Evolutionary conservation across 2,797 vertebrate genomes (phyloP), one percentile per base, ranked within the genome.

Genomic region (Leptoclinus maculatus): DNA sequence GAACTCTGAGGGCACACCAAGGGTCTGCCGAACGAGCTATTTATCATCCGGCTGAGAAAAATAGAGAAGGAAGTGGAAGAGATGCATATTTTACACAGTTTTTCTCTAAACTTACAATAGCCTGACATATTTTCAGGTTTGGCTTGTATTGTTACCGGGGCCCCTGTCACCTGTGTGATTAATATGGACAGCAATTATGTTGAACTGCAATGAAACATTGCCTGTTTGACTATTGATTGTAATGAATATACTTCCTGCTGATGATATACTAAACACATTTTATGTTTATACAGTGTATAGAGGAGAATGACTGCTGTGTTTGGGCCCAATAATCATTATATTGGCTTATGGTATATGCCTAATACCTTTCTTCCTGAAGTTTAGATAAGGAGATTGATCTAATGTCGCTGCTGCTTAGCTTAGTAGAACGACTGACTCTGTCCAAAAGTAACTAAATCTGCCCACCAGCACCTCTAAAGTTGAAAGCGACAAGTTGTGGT

Each of bases 1-100:
- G 94, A 97, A 97, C 95, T 95, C 94, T 84, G 90, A 95, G 95
- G 92, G 93, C 94, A 96, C 95, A 89, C 90, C 91, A 71, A 88
- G 86, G 89, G 92, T 95, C 91, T 76, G 75, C 88, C 80, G 90
- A 91, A 93, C 87, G 81, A 78, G 90, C 91, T 95, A 95, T 97
- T 96, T 95, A 95, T 96, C 94, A 96, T 95, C 87, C 85, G 65
- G 86, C 79, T 56, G 76, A 90, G 92, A 88, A 93, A 94, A 93
- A 92, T 83, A 91, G 85, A 91, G 75, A 78, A 84, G 71, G 79
- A 90, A 87, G 83, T n/a, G 83, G 85, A 81, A 83, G 81, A 88
- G 90, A 94, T 95, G 91, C 92, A 94, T 95, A 94, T 95, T 95
- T 94, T 93, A 93, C 83, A 38, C 58, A 36, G 82, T 87, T 92